Base-by-base conservation (phyloP, 1,140 invertebrate species). In the Limonius californicus region DNA sequence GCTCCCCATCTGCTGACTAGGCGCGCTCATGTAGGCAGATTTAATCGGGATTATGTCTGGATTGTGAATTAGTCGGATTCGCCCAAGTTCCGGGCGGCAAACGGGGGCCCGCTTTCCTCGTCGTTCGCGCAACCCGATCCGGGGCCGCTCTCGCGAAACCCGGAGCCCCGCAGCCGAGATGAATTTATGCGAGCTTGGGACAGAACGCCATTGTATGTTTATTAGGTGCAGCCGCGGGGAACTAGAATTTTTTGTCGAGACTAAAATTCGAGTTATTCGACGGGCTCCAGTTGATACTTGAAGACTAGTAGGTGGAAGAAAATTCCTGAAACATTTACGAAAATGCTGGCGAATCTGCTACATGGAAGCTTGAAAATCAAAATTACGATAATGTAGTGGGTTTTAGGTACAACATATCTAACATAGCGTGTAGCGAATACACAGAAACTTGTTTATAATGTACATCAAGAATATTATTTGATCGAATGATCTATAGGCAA, bases 31-130 rank as follows among this genome's bases (percentile, higher is more conserved):
- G 53, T 39, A 30, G 47, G 50, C n/a, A 50, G 45, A 50, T 54
- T 39, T 43, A 62, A 56, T 62, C 21, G 19, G 53, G 35, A 43
- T 43, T 62, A 62, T 15, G 42, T 56, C 43, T 62, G 30, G 53
- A 61, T 61, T 61, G 45, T 56, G 54, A 61, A 61, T 43, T 56
- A 61, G 19, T 45, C 11, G 12, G 15, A 54, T 27, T 21, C 30
- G 16, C 21, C 15, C 18, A 14, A 50, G 14, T 50, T 50, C 1
- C 3, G 16, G 9, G 45, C 45, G 45, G 45, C 16, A 50, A 16
- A 50, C 23, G 23, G 23, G 23, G 23, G 15, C 45, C 2, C 6
- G 45, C 3, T 50, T 39, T 39, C 11, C 1, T 12, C 35, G 1
- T 39, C n/a, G 8, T 39, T 12, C 11, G 3, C 35, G 7, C 2